Conservation (phyloP, 2,888 invertebrate species). For the Drosophila kanekoi region DNA sequence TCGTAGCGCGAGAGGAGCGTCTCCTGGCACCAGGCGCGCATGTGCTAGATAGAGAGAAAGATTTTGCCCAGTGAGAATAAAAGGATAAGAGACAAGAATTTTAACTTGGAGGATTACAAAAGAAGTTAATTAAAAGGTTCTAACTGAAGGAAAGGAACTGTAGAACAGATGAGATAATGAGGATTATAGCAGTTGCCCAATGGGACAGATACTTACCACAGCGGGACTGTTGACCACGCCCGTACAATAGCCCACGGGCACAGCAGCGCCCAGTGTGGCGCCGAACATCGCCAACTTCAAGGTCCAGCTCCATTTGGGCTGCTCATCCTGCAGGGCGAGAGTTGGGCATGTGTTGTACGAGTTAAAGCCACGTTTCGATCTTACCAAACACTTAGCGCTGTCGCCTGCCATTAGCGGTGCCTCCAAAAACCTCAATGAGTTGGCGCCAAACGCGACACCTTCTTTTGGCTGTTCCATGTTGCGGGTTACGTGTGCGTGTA, state of each 20-base stretch:
- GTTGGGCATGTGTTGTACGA: not conserved
- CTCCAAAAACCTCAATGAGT: conserved; percentile 46
- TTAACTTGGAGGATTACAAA: too few species aligned
- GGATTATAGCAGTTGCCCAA: too few species aligned
- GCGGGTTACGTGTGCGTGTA: not conserved
- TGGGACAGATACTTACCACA: conserved; percentile 86
- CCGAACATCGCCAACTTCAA: conserved; percentile 53
- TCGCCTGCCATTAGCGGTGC: conserved; percentile 48
- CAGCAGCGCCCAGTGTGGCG: conserved; percentile 87
- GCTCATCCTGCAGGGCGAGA: conserved; percentile 29
- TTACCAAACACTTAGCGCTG: conserved; percentile 36
- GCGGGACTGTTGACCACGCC: conserved; percentile 93
- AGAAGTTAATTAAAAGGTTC: too few species aligned
- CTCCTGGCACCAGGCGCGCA: conserved; percentile 90
- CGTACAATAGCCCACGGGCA: conserved; percentile 93
- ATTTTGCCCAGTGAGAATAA: too few species aligned
- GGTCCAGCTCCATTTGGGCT: conserved; percentile 61
- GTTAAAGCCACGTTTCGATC: not conserved
- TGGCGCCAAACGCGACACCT: conserved; percentile 9
- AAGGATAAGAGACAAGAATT: too few species aligned
- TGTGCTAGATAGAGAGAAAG: conserved; percentile 84
- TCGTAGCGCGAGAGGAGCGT: conserved; percentile 88
- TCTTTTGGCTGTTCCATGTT: conserved; percentile 44
- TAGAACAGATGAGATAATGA: too few species aligned
- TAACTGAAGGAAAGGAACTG: too few species aligned